These are phyloP conservation scores for Agrypnia vestita DNA, from an alignment of 1,140 invertebrate genomes.

Conservation along the genomic window DNA sequence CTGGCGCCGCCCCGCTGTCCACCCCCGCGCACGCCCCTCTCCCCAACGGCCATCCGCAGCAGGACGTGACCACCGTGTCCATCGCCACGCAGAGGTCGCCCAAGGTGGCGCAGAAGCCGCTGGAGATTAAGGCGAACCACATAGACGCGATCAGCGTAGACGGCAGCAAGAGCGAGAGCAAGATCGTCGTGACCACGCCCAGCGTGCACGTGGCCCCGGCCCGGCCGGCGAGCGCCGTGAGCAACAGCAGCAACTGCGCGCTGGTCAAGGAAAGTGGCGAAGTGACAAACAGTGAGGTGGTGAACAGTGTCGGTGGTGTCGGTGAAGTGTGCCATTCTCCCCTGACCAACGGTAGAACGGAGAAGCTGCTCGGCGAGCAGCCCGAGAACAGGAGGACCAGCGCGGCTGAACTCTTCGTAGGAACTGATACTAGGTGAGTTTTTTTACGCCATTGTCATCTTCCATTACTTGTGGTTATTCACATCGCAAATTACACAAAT, in stretches of 20 bases:
- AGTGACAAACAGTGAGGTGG: conserved; percentile 52
- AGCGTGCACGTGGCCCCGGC: conserved; percentile 25
- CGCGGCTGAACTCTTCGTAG: conserved; percentile 71
- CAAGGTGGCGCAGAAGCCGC: conserved; percentile 64
- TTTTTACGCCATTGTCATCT: too few species aligned
- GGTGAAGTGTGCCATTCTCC: conserved; percentile 54
- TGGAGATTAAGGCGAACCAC: conserved; percentile 39
- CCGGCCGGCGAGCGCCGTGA: neutral
- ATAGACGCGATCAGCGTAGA: conserved; percentile 42
- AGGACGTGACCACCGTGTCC: conserved; percentile 62
- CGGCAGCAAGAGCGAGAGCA: conserved; percentile 5
- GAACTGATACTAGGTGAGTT: conserved; percentile 73
- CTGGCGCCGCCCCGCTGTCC: conserved; percentile 74
- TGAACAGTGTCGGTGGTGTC: conserved; percentile 44
- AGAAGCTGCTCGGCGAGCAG: conserved; percentile 80
- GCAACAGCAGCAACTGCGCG: conserved; percentile 54
- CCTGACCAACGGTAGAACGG: conserved; percentile 79
- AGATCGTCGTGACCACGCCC: conserved; percentile 2
- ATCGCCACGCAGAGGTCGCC: conserved; percentile 64
- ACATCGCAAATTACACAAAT: too few species aligned
- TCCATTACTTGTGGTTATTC: too few species aligned
- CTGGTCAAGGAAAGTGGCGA: conserved; percentile 51
- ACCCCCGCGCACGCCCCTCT: conserved; percentile 60
- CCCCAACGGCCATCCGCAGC: conserved; percentile 61
- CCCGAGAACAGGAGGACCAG: conserved; percentile 75